Base-by-base conservation (phyloP, 2,113 vertebrate species). In the Melanocharis versteri region DNA sequence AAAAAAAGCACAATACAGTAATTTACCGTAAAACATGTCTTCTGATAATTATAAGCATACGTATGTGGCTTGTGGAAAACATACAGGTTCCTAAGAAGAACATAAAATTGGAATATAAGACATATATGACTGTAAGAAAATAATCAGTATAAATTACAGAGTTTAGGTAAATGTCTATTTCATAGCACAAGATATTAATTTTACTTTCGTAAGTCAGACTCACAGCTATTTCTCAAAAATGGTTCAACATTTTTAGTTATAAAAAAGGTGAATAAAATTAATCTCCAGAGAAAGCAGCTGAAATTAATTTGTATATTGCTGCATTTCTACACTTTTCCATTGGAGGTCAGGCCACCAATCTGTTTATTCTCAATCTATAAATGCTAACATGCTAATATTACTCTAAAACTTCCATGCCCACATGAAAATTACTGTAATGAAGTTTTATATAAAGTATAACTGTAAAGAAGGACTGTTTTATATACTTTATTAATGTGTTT, bases 41-140 rank as follows among this genome's bases (percentile, higher is more conserved):
- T 98, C 77, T 99, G 97, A 83, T 96, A 96, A 58, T 97, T 98
- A 92, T 98, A 85, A 50, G 94, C 84, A 89, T 99, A 99, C 18
- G 93, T 97, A 62, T 95, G 95, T 92, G 98, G 97, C 51, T 98
- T 99, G 94, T 99, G 98, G 90, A 99, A 99, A 96, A 99, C 91
- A 87, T 98, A 97, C 28, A 99, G 90, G 35, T 97, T 97, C 92
- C 98, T 99, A 97, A 54, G 92, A 90, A 95, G 73, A 96, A 96
- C 68, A 96, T 10, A 50, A 93, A 95, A 91, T 87, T 65, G 65
- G 95, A 71, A 56, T 21, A 51, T 60, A 68, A 76, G 13, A 26
- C 27, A 68, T 10, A 68, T 27, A 58, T 35, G 21, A 27, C 1
- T 11, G 16, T 11, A 45, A 56, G 35, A 66, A 89, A 73, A 75